Evolutionary conservation across 2,888 invertebrate species (phyloP).

Genomic region (Pantelozetes paolii): DNA sequence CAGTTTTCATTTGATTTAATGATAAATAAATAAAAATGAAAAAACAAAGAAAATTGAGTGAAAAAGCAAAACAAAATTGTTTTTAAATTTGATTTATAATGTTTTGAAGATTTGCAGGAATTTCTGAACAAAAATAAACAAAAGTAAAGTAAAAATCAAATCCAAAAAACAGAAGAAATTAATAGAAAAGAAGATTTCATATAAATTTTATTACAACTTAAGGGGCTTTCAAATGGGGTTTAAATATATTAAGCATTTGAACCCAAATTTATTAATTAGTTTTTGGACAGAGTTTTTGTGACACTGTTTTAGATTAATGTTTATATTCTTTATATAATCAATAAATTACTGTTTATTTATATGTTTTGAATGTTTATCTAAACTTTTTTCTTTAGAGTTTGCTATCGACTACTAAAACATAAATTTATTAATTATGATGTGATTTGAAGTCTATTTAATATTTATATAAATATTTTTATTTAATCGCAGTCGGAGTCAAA

Average conservation of each 20-base stretch:
- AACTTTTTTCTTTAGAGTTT: background rate
- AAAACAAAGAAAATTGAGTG: background rate
- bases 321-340: background rate
- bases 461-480: background rate
- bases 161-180: background rate
- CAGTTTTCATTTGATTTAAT: background rate
- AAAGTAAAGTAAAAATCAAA: background rate
- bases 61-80: background rate
- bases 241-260: background rate
- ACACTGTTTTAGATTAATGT: slow-evolving; percentile 21
- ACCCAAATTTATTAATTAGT: slow-evolving; percentile 28
- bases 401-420: background rate
- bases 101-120: background rate
- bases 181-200: background rate
- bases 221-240: background rate
- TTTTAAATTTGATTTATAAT: background rate
- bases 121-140: background rate
- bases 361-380: slow-evolving; percentile 25
- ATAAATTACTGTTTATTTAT: slow-evolving; percentile 18
- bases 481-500: background rate
- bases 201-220: background rate
- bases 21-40: background rate
- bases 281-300: slow-evolving; percentile 1
- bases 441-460: background rate
- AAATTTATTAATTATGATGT: background rate